Conservation (phyloP, 2,888 invertebrate species). For the Cephus spinipes region DNA sequence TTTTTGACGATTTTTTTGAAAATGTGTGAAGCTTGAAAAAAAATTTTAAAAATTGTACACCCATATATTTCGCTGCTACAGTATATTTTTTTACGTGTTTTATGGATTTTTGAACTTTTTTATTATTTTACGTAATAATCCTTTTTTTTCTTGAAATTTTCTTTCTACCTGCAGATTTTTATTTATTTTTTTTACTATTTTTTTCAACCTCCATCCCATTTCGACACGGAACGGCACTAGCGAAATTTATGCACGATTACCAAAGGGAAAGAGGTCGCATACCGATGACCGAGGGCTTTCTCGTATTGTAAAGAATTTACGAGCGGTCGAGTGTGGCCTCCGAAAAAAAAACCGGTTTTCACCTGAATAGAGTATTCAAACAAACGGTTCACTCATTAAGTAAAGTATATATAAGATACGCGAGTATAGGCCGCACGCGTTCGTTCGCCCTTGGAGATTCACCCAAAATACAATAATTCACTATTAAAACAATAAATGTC, state of each 20-base stretch:
- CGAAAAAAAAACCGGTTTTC: constrained; percentile 35
- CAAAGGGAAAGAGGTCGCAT: background rate
- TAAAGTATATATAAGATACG: background rate
- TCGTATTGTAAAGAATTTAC: constrained; percentile 32
- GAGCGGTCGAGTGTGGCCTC: constrained; percentile 31
- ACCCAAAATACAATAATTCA: background rate
- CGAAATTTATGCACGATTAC: background rate
- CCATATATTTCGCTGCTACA: too few relatives aligned
- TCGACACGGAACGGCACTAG: background rate
- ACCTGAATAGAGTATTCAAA: constrained; percentile 19
- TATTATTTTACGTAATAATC: too few relatives aligned
- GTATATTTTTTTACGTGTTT: too few relatives aligned
- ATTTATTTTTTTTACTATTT: background rate
- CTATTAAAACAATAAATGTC: background rate
- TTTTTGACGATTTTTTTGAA: background rate
- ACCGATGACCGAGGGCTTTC: background rate
- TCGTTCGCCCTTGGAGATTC: background rate
- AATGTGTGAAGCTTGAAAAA: background rate
- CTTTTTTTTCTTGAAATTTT: too few relatives aligned
- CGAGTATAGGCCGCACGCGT: background rate
- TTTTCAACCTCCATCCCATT: background rate
- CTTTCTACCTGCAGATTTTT: too few relatives aligned
- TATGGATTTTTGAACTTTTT: too few relatives aligned
- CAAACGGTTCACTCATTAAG: background rate
- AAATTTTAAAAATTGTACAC: background rate